Evolutionary conservation across 2,888 invertebrate genomes (phyloP), one percentile per base, ranked within the genome.

Genomic region (Gnatocerus cornutus): DNA sequence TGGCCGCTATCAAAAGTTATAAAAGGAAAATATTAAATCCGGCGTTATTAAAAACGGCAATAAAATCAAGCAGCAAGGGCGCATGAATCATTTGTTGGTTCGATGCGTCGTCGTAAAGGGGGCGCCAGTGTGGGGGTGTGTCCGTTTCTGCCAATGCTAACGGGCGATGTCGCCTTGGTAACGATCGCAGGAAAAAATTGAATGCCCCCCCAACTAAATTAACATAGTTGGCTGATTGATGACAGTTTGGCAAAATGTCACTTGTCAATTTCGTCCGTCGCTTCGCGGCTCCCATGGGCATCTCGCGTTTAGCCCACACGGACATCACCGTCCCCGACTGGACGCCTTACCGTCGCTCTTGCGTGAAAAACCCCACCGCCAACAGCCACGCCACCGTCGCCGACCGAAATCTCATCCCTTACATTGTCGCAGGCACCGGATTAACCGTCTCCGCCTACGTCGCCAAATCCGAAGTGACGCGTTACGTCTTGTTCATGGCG

Each of bases 261-360:
- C 9, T 33, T 6, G 1, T 33, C 3, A 33, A 33, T n/a, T 16
- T 41, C 13, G 3, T 58, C 12, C 27, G 21, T 4, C 27, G 43
- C 29, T 14, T 29, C 41, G 27, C 21, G 27, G 6, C 43, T 5
- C 27, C 27, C 30, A 21, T 50, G 9, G 9, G 0, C 12, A 7
- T 50, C 50, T 8, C 4, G 29, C 14, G 10, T 27, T n/a, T n/a
- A n/a, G 13, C 46, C 46, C 59, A 59, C 16, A 59, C 59, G 3
- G 59, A 59, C 46, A 59, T 59, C 46, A 88, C 89, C 73, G 89
- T 94, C 68, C 99, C 99, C 33, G 95, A 97, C 83, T 98, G 96
- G 83, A 85, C 90, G 2, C 86, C 87, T 1, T 97, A 98, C 84
- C 91, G 98, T 73, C 90, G 91, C 66, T 89, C 91, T 9, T 86